A percentile compares a stretch with the other conserved stretches of the same genome.
phyloP scores from a whole-genome alignment of 2,888 invertebrate species.

The Zelleria hepariella region DNA sequence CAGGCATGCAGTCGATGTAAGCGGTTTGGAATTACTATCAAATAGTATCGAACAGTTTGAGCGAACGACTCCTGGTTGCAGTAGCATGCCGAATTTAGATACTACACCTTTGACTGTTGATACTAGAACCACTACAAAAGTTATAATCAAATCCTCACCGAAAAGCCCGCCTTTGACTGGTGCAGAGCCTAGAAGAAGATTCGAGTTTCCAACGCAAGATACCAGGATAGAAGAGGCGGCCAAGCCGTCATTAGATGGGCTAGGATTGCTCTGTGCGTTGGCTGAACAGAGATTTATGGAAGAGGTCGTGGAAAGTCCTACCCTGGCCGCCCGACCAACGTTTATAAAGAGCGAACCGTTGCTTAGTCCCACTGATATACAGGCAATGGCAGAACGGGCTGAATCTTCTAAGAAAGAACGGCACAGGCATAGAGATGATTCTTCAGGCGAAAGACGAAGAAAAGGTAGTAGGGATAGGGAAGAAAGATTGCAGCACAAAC shows the following conservation, averaged over 20 bases:
- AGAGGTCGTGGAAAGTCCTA: constrained; percentile 71
- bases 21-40: constrained; percentile 85
- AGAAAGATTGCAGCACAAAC: constrained; percentile 51
- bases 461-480: constrained; percentile 54
- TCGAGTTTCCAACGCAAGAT: constrained; percentile 47
- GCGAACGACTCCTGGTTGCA: constrained; percentile 53
- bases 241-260: constrained; percentile 71
- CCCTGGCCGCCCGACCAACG: constrained; percentile 33
- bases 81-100: constrained; percentile 43
- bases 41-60: constrained; percentile 89
- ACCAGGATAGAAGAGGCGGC: constrained; percentile 29
- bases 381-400: constrained; percentile 20
- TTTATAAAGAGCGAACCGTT: constrained; percentile 53
- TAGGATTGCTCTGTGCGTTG: constrained; percentile 84
- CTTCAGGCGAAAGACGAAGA: constrained; percentile 49
- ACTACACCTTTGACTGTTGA: constrained; percentile 46
- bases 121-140: constrained; percentile 53
- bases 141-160: constrained; percentile 59
- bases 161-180: constrained; percentile 48
- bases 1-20: constrained; percentile 75
- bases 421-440: constrained; percentile 53
- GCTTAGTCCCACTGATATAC: constrained; percentile 42
- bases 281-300: constrained; percentile 88
- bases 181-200: constrained; percentile 45
- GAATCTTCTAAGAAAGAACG: constrained; percentile 46